phyloP scores from a whole-genome alignment of 2,888 invertebrate species.

The Cyclophora albipunctata region DNA sequence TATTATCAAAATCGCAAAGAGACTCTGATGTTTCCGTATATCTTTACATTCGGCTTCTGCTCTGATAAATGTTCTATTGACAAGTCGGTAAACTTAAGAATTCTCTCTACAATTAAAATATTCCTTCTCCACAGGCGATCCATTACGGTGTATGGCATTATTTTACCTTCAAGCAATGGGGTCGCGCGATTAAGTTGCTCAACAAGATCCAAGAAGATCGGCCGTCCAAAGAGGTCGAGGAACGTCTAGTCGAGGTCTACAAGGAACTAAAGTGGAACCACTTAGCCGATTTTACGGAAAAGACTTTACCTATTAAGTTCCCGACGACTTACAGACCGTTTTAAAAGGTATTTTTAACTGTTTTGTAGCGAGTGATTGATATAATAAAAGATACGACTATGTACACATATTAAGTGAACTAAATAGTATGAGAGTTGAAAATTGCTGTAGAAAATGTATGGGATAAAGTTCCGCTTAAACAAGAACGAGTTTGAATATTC shows the following conservation, averaged over 20 bases:
- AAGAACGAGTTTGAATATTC: too few relatives aligned
- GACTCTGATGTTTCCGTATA: too few relatives aligned
- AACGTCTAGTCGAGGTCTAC: slow-evolving; percentile 79
- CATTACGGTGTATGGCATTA: slow-evolving; percentile 90
- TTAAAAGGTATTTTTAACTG: slow-evolving; percentile 35
- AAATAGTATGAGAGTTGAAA: too few relatives aligned
- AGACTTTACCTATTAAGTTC: slow-evolving; percentile 79
- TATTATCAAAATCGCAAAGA: too few relatives aligned
- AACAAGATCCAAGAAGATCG: slow-evolving; percentile 88
- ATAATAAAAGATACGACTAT: not conserved
- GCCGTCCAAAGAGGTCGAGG: slow-evolving; percentile 82
- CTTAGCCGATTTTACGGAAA: slow-evolving; percentile 71
- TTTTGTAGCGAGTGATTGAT: too few relatives aligned
- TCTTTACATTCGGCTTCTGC: too few relatives aligned
- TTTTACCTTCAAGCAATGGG: slow-evolving; percentile 84
- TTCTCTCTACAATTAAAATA: too few relatives aligned
- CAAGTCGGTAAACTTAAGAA: too few relatives aligned
- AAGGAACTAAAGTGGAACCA: slow-evolving; percentile 82
- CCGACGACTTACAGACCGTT: slow-evolving; percentile 82
- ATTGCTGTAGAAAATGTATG: slow-evolving; percentile 5
- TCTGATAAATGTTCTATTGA: too few relatives aligned
- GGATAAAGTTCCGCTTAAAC: too few relatives aligned
- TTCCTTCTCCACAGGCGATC: slow-evolving; percentile 68
- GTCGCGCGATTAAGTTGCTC: slow-evolving; percentile 85
- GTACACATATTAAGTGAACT: too few relatives aligned